These are phyloP conservation scores for Harpalus rufipes DNA, from an alignment of 2,888 invertebrate genomes.

Conservation along the genomic window DNA sequence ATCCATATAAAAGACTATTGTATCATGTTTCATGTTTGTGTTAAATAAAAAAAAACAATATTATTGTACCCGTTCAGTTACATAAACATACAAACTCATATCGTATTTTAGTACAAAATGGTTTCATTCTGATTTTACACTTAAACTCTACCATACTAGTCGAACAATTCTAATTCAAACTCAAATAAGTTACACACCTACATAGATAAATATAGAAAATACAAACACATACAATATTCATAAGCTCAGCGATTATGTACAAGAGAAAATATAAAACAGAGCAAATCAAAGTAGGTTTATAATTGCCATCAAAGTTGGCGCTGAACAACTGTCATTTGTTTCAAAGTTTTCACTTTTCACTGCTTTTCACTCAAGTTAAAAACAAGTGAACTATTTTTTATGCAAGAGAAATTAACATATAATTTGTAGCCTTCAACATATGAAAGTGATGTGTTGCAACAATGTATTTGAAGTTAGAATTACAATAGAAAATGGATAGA, in stretches of 20 bases:
- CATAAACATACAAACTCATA: background rate
- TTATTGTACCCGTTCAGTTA: background rate
- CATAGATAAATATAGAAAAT: background rate
- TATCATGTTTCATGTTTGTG: background rate
- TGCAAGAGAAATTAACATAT: conserved; percentile 30
- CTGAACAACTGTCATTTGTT: conserved; percentile 28
- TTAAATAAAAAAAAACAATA: background rate
- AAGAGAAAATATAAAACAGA: conserved; percentile 6
- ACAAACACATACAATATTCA: conserved; percentile 29
- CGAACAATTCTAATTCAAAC: conserved; percentile 13
- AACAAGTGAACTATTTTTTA: conserved; percentile 43
- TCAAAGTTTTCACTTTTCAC: conserved; percentile 28
- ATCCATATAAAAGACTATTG: background rate
- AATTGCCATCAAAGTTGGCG: conserved; percentile 21
- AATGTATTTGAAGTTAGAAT: conserved; percentile 26
- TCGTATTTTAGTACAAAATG: background rate
- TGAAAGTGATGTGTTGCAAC: conserved; percentile 38
- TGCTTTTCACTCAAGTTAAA: conserved; percentile 21
- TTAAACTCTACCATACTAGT: background rate
- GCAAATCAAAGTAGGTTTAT: background rate
- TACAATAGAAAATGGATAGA: conserved; percentile 23
- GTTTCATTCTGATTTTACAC: background rate
- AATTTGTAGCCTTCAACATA: conserved; percentile 27
- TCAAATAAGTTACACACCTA: background rate
- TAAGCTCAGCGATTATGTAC: conserved; percentile 11